Percentiles rank a stretch among this genome's conserved stretches.
phyloP scores from a whole-genome alignment of 2,888 invertebrate species.

The Diaperis boleti region DNA sequence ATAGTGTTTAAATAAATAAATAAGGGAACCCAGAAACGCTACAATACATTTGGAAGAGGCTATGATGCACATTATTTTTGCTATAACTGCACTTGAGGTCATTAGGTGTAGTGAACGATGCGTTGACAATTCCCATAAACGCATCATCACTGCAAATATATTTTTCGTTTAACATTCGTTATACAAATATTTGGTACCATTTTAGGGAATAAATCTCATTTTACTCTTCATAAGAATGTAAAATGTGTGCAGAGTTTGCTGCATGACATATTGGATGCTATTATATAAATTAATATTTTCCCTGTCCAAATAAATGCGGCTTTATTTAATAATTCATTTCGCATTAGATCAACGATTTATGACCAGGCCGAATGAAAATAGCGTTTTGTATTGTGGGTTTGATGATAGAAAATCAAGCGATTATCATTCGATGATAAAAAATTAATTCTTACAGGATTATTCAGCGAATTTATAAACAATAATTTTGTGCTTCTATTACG shows the following conservation, averaged over 20 bases:
- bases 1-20: too few relatives aligned
- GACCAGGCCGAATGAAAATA: constrained; percentile 4
- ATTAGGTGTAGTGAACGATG: too few relatives aligned
- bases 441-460: constrained; percentile 12
- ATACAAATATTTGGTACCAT: too few relatives aligned
- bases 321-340: constrained; percentile 34
- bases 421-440: constrained; percentile 21
- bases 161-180: too few relatives aligned
- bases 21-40: too few relatives aligned
- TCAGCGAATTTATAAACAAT: constrained; percentile 16
- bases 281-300: constrained; percentile 33
- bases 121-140: too few relatives aligned
- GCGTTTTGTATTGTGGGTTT: constrained; percentile 20
- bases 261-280: not conserved
- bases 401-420: constrained; percentile 30
- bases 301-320: constrained; percentile 16
- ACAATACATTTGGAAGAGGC: too few relatives aligned
- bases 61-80: too few relatives aligned
- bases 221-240: too few relatives aligned
- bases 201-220: too few relatives aligned
- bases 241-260: constrained; percentile 5
- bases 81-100: too few relatives aligned
- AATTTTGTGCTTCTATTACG: constrained; percentile 7
- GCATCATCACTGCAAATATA: too few relatives aligned
- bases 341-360: constrained; percentile 20